Conservation (phyloP, 1,140 invertebrate genomes). For the Apis cerana region DNA sequence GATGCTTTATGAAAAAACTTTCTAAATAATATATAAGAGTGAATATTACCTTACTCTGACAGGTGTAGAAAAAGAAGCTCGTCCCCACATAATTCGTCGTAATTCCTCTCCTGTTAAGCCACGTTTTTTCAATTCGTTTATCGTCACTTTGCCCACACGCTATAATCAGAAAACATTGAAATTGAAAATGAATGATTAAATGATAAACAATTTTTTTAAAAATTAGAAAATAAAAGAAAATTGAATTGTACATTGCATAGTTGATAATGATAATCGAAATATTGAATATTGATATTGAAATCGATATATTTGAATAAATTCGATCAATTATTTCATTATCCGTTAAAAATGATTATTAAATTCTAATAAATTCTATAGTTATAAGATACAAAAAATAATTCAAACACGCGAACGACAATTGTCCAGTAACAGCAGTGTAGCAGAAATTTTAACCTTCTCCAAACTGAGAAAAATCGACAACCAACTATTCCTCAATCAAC, state of each 20-base stretch:
- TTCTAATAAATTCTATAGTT: not conserved
- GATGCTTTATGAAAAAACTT: not conserved
- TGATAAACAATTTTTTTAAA: not conserved
- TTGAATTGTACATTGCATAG: not conserved
- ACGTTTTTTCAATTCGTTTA: constrained; percentile 90
- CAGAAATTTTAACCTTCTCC: too few relatives aligned
- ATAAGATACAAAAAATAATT: not conserved
- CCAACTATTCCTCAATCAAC: too few relatives aligned
- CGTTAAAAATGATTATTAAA: not conserved
- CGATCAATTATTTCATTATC: not conserved
- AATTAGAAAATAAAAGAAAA: not conserved
- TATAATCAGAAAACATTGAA: constrained; percentile 82
- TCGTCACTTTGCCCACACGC: constrained; percentile 93
- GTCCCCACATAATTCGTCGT: constrained; percentile 92
- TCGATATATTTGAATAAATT: not conserved
- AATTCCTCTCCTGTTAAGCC: constrained; percentile 93
- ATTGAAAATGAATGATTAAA: not conserved
- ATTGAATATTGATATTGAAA: too few relatives aligned
- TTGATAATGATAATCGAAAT: not conserved
- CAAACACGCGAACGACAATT: not conserved
- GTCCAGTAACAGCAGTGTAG: too few relatives aligned
- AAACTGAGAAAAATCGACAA: too few relatives aligned
- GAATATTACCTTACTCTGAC: constrained; percentile 85
- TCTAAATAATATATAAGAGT: not conserved
- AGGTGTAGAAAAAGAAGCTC: constrained; percentile 92